Base-by-base conservation (phyloP, 2,888 invertebrate species). In the Hydrotaea diabolus region DNA sequence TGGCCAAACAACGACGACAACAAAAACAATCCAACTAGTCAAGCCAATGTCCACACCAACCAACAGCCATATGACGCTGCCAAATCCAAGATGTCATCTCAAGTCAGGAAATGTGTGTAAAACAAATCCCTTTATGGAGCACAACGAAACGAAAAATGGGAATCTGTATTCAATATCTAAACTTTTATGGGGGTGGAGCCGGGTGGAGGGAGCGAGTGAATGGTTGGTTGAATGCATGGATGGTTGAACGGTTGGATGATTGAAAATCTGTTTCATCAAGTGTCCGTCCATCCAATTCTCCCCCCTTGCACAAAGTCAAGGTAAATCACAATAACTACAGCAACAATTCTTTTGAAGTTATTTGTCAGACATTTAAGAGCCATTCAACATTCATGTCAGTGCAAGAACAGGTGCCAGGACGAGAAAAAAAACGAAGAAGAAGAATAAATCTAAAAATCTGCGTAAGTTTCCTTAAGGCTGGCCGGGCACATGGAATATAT, bases 41-140 rank as follows among this genome's bases (percentile, higher is more conserved):
- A 31, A 31, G 53, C 36, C 36, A 57, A 19, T 43, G 8, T 71
- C 69, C 8, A 53, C 77, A 55, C 64, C 75, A 64, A 57, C n/a
- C 81, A 66, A 64, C 72, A n/a, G 78, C 78, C 85, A 82, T 85
- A 85, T 85, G 85, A 85, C 82, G 74, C 79, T 23, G 31, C 74
- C n/a, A 74, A 82, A 75, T 85, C 77, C 74, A 73, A 79, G 73
- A 79, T 85, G 85, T 85, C 82, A 85, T 82, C 77, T 46, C 74
- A 43, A 69, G 53, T 62, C 85, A 77, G 82, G 82, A 85, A 85
- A 82, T 85, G 82, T 85, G 85, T 85, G 79, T 82, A 82, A 85
- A 85, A 85, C 79, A 82, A 82, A 82, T 82, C 79, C 79, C 82
- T 82, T 85, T 80, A 82, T 62, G 46, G 85, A 55, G 39, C 74